Evolutionary conservation across 2,797 vertebrate genomes (phyloP).

Genomic region (Cercopithecus hamlyni): DNA sequence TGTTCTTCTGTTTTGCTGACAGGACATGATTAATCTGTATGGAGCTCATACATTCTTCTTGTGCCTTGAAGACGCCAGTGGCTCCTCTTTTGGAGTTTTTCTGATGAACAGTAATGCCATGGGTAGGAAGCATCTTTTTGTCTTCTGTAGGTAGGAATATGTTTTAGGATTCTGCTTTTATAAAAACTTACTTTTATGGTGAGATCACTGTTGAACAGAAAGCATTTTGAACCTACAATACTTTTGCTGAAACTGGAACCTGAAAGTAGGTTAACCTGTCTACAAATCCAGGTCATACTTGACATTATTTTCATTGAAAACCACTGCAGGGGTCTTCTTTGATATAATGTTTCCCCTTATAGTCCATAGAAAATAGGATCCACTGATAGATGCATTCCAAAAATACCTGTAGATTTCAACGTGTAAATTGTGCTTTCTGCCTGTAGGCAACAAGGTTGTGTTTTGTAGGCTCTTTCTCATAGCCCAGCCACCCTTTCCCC

Average conservation of each 20-base stretch:
- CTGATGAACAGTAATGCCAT: conserved; percentile 98
- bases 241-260: neutral
- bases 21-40: conserved; percentile 94
- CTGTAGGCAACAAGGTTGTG: neutral
- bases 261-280: neutral
- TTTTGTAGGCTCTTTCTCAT: neutral
- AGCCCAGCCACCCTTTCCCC: neutral
- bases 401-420: neutral
- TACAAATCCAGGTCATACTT: neutral
- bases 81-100: conserved; percentile 94
- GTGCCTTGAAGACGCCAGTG: conserved; percentile 93
- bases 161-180: neutral
- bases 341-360: neutral
- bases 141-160: neutral
- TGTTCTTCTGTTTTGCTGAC: neutral
- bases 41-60: conserved; percentile 96
- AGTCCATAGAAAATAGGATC: neutral
- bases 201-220: neutral
- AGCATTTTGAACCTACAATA: neutral
- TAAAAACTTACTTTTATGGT: neutral
- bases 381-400: neutral
- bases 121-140: conserved; percentile 87
- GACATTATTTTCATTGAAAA: neutral
- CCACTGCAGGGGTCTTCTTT: neutral
- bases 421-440: rapidly evolving